Percentiles rank a stretch among this genome's conserved stretches.
phyloP scores from a whole-genome alignment of 2,888 invertebrate species.

The Eupithecia exiguata region DNA sequence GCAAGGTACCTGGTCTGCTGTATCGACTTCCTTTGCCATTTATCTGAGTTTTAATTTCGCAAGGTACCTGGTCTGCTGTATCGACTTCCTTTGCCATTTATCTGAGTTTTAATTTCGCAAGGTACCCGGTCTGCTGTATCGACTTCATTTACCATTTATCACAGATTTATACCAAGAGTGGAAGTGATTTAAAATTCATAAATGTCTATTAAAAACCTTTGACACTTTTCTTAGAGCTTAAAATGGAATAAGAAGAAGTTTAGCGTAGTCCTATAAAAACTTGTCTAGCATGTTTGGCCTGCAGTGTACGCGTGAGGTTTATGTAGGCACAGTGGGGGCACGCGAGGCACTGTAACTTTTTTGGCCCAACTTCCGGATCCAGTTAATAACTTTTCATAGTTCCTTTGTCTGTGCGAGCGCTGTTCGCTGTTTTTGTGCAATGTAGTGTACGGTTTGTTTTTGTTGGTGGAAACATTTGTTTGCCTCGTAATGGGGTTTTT shows the following conservation, averaged over 20 bases:
- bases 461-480: slow-evolving; percentile 33
- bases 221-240: background rate
- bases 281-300: slow-evolving; percentile 3
- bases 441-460: slow-evolving; percentile 37
- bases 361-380: slow-evolving; percentile 51
- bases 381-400: slow-evolving; percentile 55
- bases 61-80: too few species aligned
- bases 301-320: slow-evolving; percentile 34
- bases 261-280: background rate
- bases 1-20: too few species aligned
- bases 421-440: slow-evolving; percentile 48
- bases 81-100: too few species aligned
- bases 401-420: slow-evolving; percentile 41
- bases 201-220: background rate
- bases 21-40: too few species aligned
- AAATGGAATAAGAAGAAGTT: background rate
- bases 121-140: slow-evolving; percentile 4
- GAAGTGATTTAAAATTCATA: background rate
- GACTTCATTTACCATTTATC: slow-evolving; percentile 7
- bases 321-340: slow-evolving; percentile 42
- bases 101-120: slow-evolving; percentile 20
- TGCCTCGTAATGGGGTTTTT: slow-evolving; percentile 31
- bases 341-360: slow-evolving; percentile 48
- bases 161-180: background rate
- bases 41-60: too few species aligned